Base-by-base conservation (phyloP, 2,113 vertebrate species). In the Phrynosoma blainvillii region DNA sequence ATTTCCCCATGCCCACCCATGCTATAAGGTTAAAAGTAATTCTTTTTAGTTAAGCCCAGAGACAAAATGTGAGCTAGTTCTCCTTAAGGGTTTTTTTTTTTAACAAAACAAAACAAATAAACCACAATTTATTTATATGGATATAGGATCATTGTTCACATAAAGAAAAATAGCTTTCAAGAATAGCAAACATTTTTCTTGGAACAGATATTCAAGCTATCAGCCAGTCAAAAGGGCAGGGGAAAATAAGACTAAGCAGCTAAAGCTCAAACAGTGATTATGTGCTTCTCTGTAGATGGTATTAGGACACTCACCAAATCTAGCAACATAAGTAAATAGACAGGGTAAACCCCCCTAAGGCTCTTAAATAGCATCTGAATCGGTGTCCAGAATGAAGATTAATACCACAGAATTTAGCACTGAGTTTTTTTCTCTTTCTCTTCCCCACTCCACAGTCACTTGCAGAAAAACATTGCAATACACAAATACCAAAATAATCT, bases 311-410 rank as follows among this genome's bases (percentile, higher is more conserved):
- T 80, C 74, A 78, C 40, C 14, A 87, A 0, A 16, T 30, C 70
- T 30, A 87, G 11, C 11, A 32, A 88, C 10, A 11, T 82, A 73
- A 5, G 1, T 3, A 30, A 87, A 92, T 80, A 23, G 40, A 62
- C 2, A 65, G 0, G 70, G n/a, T 14, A 40, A 0, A 79, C 5
- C 10, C 20, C 32, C 14, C 1, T 5, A 18, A 78, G 16, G 1
- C 10, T 59, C 0, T 11, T 52, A 85, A 66, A 1, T 66, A 89
- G 20, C 0, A 23, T 68, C 68, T 36, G 47, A 81, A 85, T 30
- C 25, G 76, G 78, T 75, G 62, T 77, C 86, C 65, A 54, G 21
- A 32, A 42, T 83, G 25, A 87, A 42, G 83, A 3, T 71, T 77
- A 80, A 83, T 70, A 68, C 56, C 12, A 79, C 42, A 89, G 9